Base-by-base conservation (phyloP, 2,797 vertebrate genomes). In the Chromobotia macracanthus region DNA sequence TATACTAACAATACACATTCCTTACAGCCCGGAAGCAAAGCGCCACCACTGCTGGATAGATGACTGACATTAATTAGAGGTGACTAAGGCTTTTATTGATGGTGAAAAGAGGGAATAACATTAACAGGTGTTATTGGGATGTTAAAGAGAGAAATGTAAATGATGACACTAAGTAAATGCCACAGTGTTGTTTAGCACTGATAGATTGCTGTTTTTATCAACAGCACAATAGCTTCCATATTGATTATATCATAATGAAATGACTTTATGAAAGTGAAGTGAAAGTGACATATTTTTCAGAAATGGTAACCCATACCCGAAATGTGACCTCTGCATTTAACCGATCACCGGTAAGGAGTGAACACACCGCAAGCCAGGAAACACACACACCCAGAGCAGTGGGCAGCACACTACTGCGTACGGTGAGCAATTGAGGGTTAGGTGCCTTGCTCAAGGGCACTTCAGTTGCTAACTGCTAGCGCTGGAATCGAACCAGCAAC, bases 151-250 rank as follows among this genome's bases (percentile, higher is more conserved):
- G 19, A 65, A 74, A 65, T 50, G 25, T 51, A 64, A 64, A 74
- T 35, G 2, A 38, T 64, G n/a, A 64, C 23, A 50, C 11, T 3
- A 13, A 13, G 21, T 48, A n/a, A 61, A 61, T 48, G 16, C 58
- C 58, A 61, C 28, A 64, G 61, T 64, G 61, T 64, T 64, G 31
- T 38, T 50, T 16, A 74, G 18, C 71, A 73, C 8, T 64, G 60
- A 51, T 6, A 50, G 1, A 51, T 74, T 50, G 56, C 25, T 50
- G 28, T 13, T 41, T 10, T 72, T 58, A 58, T 16, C 18, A 58
- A 10, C 35, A 56, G 35, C 31, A 51, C 44, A 51, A 48, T 16
- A 19, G 72, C 28, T 21, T 66, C n/a, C 38, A 10, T 35, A 28
- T 15, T 13, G n/a, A 25, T 75, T 8, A 18, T 13, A 72, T 41